These are phyloP conservation scores for Sphaerophoria rueppellii DNA, from an alignment of 2,888 invertebrate genomes.

Conservation along the genomic window DNA sequence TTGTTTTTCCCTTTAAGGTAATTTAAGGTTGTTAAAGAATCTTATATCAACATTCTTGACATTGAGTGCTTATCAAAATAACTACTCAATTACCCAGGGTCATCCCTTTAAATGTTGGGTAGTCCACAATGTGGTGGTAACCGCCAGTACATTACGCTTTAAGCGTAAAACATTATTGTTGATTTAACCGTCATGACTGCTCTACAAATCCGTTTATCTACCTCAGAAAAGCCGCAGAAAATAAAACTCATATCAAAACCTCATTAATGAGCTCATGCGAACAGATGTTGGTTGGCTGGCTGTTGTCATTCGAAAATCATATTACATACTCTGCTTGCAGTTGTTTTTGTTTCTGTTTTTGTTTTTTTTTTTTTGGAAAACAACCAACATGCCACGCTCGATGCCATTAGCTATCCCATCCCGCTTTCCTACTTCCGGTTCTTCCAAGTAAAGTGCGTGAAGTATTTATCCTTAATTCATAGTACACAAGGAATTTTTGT, in stretches of 20 bases:
- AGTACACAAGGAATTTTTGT: conserved; percentile 26
- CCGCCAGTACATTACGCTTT: conserved; percentile 14
- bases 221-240: conserved; percentile 15
- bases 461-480: conserved; percentile 31
- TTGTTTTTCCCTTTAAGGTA: no score
- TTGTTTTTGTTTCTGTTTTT: background rate
- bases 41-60: no score
- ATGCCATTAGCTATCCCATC: background rate
- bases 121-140: no score
- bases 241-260: conserved; percentile 22
- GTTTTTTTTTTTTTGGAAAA: background rate
- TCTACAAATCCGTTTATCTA: conserved; percentile 14
- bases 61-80: no score
- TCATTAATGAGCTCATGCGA: no score
- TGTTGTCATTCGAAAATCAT: background rate
- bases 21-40: no score
- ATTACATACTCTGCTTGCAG: conserved; percentile 5
- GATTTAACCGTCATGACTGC: no score
- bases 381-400: background rate
- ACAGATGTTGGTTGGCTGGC: no score
- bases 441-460: background rate
- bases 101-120: background rate
- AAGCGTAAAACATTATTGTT: conserved; percentile 20
- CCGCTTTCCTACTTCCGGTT: background rate
- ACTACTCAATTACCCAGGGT: no score